Evolutionary conservation across 2,113 vertebrate species (phyloP).

Genomic region (Kobus ellipsiprymnus): DNA sequence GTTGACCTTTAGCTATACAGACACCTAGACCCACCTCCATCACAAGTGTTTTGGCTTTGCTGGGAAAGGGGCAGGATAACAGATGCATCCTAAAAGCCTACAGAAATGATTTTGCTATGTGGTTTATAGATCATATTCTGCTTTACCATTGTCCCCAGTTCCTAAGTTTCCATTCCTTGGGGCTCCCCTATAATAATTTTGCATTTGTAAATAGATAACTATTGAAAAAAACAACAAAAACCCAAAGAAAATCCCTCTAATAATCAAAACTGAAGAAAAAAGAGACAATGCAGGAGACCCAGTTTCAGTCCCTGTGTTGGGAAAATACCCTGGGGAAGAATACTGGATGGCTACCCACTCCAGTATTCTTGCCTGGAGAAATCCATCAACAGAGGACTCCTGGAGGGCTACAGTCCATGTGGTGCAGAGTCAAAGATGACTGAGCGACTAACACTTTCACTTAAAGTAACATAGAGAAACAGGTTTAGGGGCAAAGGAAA

Average conservation of each 20-base stretch:
- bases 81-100: background rate
- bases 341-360: background rate
- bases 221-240: background rate
- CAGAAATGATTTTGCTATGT: background rate
- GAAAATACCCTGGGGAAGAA: background rate
- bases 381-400: background rate
- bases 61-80: background rate
- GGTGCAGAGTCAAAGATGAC: background rate
- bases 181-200: background rate
- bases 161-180: background rate
- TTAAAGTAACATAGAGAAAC: background rate
- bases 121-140: background rate
- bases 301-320: background rate
- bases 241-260: background rate
- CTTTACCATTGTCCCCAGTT: background rate
- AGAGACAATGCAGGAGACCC: background rate
- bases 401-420: fast-evolving
- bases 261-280: background rate
- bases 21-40: background rate
- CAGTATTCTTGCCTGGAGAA: background rate
- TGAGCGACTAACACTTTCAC: background rate
- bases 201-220: background rate
- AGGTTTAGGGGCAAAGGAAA: background rate
- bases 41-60: background rate
- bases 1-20: background rate